Percentiles rank a stretch among this genome's conserved stretches.
phyloP scores from a whole-genome alignment of 2,888 invertebrate species.

The Nezara viridula region DNA sequence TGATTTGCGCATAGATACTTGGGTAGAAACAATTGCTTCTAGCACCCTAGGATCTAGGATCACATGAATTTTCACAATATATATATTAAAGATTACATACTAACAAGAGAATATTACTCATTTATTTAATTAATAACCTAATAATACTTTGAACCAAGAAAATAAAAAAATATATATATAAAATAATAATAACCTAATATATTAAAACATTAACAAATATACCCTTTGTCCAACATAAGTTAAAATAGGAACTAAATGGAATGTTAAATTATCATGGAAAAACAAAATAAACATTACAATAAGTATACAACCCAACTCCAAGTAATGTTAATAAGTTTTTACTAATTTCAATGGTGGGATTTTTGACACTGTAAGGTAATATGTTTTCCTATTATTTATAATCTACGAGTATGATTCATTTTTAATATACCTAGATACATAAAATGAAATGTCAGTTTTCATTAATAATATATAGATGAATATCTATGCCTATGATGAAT shows the following conservation, averaged over 20 bases:
- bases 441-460: no score
- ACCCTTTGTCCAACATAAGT: conserved; percentile 9
- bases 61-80: not conserved
- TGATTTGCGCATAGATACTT: no score
- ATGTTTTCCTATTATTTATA: no score
- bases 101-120: not conserved
- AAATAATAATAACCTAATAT: not conserved
- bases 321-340: not conserved
- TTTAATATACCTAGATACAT: no score
- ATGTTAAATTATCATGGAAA: not conserved
- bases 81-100: not conserved
- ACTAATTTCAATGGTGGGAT: not conserved
- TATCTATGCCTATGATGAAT: no score
- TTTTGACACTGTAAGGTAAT: no score
- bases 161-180: not conserved
- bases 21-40: not conserved
- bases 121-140: not conserved
- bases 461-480: no score
- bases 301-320: not conserved
- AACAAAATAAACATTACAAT: not conserved
- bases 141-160: not conserved
- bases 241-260: conserved; percentile 36
- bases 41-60: not conserved
- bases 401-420: no score
- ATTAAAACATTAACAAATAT: not conserved